phyloP scores from a whole-genome alignment of 2,113 vertebrate genomes.

The Urocolius indicus region DNA sequence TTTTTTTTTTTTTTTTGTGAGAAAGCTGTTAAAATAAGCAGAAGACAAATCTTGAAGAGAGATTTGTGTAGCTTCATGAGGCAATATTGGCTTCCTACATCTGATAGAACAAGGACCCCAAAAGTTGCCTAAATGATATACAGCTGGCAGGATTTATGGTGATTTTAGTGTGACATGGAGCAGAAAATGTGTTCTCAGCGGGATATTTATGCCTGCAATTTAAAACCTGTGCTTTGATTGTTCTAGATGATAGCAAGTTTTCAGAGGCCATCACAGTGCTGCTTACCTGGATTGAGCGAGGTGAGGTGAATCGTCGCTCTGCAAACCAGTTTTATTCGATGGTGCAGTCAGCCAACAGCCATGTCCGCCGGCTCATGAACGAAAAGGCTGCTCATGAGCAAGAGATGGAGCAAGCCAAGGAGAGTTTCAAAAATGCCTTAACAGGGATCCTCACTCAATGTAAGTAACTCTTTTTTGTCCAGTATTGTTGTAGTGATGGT shows the following conservation, averaged over 20 bases:
- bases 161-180: constrained; percentile 27
- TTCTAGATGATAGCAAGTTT: constrained; percentile 91
- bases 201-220: constrained; percentile 54
- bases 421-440: constrained; percentile 88
- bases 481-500: constrained; percentile 42
- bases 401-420: constrained; percentile 89
- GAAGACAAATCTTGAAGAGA: background rate
- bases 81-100: background rate
- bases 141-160: constrained; percentile 14
- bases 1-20: background rate
- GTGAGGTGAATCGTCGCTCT: constrained; percentile 87
- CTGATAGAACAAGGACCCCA: background rate
- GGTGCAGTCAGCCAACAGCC: constrained; percentile 91
- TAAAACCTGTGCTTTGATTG: constrained; percentile 31
- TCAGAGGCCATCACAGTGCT: constrained; percentile 87
- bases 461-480: constrained; percentile 79
- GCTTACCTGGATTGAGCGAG: constrained; percentile 88
- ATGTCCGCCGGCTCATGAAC: constrained; percentile 86
- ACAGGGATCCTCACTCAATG: constrained; percentile 89
- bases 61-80: constrained; percentile 29
- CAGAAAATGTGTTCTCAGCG: constrained; percentile 40
- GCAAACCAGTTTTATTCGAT: constrained; percentile 93
- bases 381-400: constrained; percentile 90
- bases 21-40: constrained; percentile 13
- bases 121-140: constrained; percentile 25